Percentiles rank a stretch among this genome's conserved stretches.
phyloP scores from a whole-genome alignment of 2,113 vertebrate genomes.

The Callipepla californica region DNA sequence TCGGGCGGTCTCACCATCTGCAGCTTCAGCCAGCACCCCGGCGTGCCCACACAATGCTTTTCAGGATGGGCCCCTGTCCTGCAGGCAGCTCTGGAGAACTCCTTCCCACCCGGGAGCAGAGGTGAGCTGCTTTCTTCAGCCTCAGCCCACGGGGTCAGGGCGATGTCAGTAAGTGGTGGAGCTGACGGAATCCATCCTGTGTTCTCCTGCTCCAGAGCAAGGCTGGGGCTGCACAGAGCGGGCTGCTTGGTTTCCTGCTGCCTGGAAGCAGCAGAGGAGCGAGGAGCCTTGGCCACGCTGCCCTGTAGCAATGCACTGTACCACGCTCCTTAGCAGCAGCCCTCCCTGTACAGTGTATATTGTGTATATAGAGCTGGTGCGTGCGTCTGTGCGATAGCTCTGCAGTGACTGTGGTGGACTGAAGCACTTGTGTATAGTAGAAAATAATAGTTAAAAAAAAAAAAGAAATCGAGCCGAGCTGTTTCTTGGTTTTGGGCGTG shows the following conservation, averaged over 20 bases:
- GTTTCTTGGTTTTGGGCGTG: not conserved
- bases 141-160: not conserved
- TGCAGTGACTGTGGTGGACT: not conserved
- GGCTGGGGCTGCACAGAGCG: not conserved
- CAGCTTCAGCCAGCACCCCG: fast-evolving
- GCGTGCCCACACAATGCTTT: fast-evolving
- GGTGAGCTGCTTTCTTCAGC: not conserved
- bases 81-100: fast-evolving
- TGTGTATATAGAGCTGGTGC: fast-evolving
- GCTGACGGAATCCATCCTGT: not conserved
- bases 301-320: not conserved
- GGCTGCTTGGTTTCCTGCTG: not conserved
- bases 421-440: not conserved
- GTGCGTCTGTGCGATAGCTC: not conserved
- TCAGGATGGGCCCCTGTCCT: not conserved
- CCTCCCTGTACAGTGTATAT: not conserved
- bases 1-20: fast-evolving
- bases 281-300: fast-evolving
- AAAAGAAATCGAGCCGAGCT: not conserved
- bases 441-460: not conserved
- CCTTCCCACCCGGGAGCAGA: too few relatives aligned
- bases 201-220: not conserved
- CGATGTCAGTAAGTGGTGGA: fast-evolving
- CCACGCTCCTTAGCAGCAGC: fast-evolving
- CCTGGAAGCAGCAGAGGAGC: not conserved